These are phyloP conservation scores for Coryphaenoides rupestris DNA, from an alignment of 2,113 vertebrate species.

Conservation along the genomic window DNA sequence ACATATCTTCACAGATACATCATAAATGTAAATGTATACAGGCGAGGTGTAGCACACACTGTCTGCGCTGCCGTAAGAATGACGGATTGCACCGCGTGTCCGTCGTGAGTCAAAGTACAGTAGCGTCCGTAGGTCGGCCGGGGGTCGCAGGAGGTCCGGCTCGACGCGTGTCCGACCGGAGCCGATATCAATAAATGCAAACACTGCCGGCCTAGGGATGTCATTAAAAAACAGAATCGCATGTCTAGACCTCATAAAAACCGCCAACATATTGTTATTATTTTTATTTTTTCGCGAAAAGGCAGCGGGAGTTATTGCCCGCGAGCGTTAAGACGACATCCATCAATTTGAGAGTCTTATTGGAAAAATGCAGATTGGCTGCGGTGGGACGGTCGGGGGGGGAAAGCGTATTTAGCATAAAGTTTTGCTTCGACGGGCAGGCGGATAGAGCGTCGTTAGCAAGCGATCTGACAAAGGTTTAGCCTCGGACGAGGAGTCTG, in stretches of 20 bases:
- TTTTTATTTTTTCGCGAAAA: no score
- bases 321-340: constrained; percentile 69
- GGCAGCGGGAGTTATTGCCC: constrained; percentile 63
- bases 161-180: neutral
- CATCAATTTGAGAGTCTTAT: constrained; percentile 75
- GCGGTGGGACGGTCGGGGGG: constrained; percentile 64
- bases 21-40: no score
- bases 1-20: no score
- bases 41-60: no score
- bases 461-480: constrained; percentile 54
- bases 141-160: neutral
- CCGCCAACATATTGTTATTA: constrained; percentile 67
- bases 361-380: constrained; percentile 73
- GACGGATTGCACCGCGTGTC: no score
- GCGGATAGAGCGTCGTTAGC: constrained; percentile 60
- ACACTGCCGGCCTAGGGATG: constrained; percentile 60
- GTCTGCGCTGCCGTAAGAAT: no score
- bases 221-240: constrained; percentile 69
- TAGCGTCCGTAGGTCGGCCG: no score
- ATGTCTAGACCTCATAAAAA: constrained; percentile 67
- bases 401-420: constrained; percentile 77
- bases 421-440: constrained; percentile 66
- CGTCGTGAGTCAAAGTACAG: no score
- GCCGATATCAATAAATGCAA: constrained; percentile 67
- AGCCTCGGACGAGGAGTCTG: neutral